phyloP scores from a whole-genome alignment of 1,140 invertebrate genomes.

The Hydropsyche tenuis region DNA sequence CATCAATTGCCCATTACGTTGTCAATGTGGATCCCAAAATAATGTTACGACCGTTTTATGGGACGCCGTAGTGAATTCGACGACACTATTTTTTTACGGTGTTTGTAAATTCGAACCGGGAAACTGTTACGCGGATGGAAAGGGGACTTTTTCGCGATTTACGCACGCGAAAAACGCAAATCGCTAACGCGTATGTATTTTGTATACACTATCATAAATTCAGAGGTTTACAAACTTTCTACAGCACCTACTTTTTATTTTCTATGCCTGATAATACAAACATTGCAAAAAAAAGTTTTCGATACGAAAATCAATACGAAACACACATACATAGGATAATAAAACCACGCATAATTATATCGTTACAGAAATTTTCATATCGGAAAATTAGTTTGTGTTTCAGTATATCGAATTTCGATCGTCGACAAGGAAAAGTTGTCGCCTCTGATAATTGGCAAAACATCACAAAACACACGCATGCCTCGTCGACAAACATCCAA shows the following conservation, averaged over 20 bases:
- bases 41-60: constrained; percentile 49
- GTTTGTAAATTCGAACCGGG: constrained; percentile 41
- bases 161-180: constrained; percentile 19
- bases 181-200: no score
- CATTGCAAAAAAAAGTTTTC: no score
- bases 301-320: no score
- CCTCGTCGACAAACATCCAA: background rate
- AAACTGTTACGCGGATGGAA: background rate
- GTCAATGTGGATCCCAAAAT: constrained; percentile 48
- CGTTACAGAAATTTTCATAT: no score
- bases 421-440: constrained; percentile 45
- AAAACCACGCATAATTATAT: no score
- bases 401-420: constrained; percentile 49
- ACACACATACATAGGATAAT: no score
- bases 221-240: no score
- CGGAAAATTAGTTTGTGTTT: background rate
- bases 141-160: constrained; percentile 42
- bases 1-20: constrained; percentile 50
- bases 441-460: constrained; percentile 49
- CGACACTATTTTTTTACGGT: constrained; percentile 46
- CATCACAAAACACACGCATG: constrained; percentile 41
- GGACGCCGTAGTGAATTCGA: constrained; percentile 43
- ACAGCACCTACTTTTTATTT: no score
- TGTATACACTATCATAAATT: no score
- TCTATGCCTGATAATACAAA: no score